Percentiles rank a stretch among this genome's conserved stretches.
phyloP scores from a whole-genome alignment of 2,113 vertebrate species.

The Tyto alba region DNA sequence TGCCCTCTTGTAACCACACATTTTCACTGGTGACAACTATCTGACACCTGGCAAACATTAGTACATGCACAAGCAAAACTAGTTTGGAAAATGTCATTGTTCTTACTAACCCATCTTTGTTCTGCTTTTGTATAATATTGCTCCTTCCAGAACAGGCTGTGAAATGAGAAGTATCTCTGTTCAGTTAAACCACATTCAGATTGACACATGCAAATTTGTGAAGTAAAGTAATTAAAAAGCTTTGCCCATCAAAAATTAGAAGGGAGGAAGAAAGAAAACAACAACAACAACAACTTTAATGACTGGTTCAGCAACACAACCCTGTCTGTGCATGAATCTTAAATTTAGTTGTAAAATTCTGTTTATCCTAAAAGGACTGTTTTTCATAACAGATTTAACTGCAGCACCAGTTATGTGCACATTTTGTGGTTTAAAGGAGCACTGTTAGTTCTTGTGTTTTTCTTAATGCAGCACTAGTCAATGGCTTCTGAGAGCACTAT shows the following conservation, averaged over 20 bases:
- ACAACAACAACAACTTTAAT: background rate
- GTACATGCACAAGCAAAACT: background rate
- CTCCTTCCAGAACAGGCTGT: background rate
- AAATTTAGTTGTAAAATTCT: background rate
- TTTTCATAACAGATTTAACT: background rate
- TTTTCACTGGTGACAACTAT: background rate
- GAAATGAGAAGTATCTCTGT: background rate
- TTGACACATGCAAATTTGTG: background rate
- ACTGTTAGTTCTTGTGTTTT: background rate
- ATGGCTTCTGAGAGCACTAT: background rate
- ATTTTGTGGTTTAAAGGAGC: conserved; percentile 4
- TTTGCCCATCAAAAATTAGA: background rate
- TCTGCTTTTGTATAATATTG: background rate
- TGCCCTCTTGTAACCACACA: background rate
- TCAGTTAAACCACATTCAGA: background rate
- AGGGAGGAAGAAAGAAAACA: background rate
- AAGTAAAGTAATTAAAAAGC: background rate
- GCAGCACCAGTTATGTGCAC: background rate
- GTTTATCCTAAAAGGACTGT: background rate
- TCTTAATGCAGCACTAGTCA: background rate
- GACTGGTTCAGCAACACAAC: background rate
- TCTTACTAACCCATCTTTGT: background rate
- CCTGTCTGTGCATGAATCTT: background rate
- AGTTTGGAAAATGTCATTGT: background rate
- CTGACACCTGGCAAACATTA: background rate